These are phyloP conservation scores for Lycodopsis pacificus DNA, from an alignment of 2,797 vertebrate genomes.

Conservation along the genomic window DNA sequence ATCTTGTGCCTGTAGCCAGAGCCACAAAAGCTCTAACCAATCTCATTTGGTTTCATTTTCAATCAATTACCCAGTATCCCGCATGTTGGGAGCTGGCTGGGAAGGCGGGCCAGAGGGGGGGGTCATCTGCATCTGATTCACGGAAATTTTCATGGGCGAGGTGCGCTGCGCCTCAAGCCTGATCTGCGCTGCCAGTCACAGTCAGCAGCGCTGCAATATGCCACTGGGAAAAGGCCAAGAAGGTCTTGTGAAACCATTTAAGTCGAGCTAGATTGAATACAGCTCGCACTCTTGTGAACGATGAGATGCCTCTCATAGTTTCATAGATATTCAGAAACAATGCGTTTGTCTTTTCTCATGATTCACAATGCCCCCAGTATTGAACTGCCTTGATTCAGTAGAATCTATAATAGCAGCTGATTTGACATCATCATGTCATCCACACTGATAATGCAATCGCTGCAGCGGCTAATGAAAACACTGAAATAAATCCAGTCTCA, in stretches of 20 bases:
- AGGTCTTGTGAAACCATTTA: conserved; percentile 69
- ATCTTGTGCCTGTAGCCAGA: conserved; percentile 46
- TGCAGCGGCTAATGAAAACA: conserved; percentile 7
- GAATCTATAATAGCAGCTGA: conserved; percentile 40
- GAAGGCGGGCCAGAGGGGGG: neutral
- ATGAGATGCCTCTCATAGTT: conserved; percentile 15
- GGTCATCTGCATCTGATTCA: conserved; percentile 39
- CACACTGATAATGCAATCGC: conserved; percentile 16
- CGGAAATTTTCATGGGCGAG: conserved; percentile 33
- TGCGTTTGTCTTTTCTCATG: conserved; percentile 35
- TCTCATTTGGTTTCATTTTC: conserved; percentile 59
- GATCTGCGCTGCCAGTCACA: conserved; percentile 54
- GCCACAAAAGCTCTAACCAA: conserved; percentile 48
- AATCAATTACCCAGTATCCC: conserved; percentile 42
- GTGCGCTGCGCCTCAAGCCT: neutral
- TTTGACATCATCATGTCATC: neutral
- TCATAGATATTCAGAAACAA: conserved; percentile 60
- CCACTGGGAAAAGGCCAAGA: conserved; percentile 47
- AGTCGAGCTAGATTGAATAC: conserved; percentile 55
- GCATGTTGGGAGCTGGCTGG: neutral
- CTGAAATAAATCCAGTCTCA: neutral
- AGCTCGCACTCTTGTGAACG: conserved; percentile 51
- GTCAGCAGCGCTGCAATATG: conserved; percentile 53
- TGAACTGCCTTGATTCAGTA: conserved; percentile 17
- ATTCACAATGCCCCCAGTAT: conserved; percentile 19